Evolutionary conservation across 2,888 invertebrate species (phyloP), one percentile per base, ranked within the genome.

Genomic region (Tenthredo amoena): DNA sequence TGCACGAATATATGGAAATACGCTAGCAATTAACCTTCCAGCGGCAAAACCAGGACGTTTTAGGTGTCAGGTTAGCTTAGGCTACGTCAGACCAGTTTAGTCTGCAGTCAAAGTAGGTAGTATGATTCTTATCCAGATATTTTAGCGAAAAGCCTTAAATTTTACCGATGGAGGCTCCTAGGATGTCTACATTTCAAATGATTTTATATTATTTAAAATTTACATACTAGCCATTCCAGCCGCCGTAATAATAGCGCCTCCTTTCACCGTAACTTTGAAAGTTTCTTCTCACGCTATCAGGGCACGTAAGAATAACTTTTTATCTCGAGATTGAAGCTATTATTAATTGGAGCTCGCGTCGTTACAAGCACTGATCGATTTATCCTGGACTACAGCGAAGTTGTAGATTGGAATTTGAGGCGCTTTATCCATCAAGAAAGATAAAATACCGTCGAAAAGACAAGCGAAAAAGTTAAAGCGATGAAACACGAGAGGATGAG

Each of bases 121-220:
- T 26, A 55, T 31, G 21, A 43, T 43, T 74, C 43, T 26, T n/a
- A 26, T 26, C 40, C 21, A 26, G 77, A 50, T 31, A 77, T 47
- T 18, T 34, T 4, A 31, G 50, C 18, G n/a, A 55, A 34, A 77
- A 77, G 18, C 15, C 18, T 7, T 1, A n/a, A 55, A 77, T 77
- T 50, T 31, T 2, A n/a, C 2, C 47, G 21, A 43, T 34, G 34
- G 34, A 1, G 26, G 43, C 15, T 68, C 43, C 43, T 87, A 86
- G 88, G 89, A 89, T 90, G 89, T 89, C 89, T 89, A 89, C 88
- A 88, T 89, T 87, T 89, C 88, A 89, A 90, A 90, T 90, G 92
- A 92, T 92, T 92, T 91, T 89, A 89, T 91, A 92, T 92, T 91
- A 92, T 90, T 88, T 89, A 88, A 91, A 91, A 92, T 92, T 92